A percentile compares a stretch with the other conserved stretches of the same genome.
Evolutionary conservation across 2,888 invertebrate genomes (phyloP).

Genomic region (Antitype chi): DNA sequence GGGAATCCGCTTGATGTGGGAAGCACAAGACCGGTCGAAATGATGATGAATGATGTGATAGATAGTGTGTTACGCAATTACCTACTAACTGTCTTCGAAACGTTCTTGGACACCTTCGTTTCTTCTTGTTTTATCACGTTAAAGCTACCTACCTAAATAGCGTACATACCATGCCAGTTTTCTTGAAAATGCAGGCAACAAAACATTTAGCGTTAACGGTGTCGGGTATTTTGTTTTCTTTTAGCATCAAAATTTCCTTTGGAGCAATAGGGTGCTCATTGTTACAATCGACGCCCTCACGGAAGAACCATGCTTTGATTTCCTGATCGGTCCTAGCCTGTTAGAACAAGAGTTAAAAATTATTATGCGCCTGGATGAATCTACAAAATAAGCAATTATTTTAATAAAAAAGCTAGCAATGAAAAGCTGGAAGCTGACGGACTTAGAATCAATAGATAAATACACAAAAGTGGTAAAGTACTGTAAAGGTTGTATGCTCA

Average conservation of each 20-base stretch:
- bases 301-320: conserved; percentile 78
- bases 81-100: too few species aligned
- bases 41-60: too few species aligned
- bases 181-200: conserved; percentile 85
- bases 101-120: too few species aligned
- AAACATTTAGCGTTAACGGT: conserved; percentile 83
- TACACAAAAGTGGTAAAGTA: neutral
- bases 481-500: too few species aligned
- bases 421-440: neutral
- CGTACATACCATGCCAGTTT: conserved; percentile 83
- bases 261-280: conserved; percentile 74
- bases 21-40: too few species aligned
- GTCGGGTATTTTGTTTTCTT: conserved; percentile 82
- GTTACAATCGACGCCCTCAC: conserved; percentile 79
- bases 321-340: conserved; percentile 80
- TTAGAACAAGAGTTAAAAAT: neutral
- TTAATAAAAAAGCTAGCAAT: neutral
- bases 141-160: too few species aligned
- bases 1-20: too few species aligned
- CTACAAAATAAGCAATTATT: neutral
- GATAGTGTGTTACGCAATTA: too few species aligned
- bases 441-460: neutral
- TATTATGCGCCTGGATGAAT: neutral
- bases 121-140: too few species aligned
- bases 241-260: conserved; percentile 78